These are phyloP conservation scores for Cantharis rustica DNA, from an alignment of 2,888 invertebrate genomes.

Conservation along the genomic window DNA sequence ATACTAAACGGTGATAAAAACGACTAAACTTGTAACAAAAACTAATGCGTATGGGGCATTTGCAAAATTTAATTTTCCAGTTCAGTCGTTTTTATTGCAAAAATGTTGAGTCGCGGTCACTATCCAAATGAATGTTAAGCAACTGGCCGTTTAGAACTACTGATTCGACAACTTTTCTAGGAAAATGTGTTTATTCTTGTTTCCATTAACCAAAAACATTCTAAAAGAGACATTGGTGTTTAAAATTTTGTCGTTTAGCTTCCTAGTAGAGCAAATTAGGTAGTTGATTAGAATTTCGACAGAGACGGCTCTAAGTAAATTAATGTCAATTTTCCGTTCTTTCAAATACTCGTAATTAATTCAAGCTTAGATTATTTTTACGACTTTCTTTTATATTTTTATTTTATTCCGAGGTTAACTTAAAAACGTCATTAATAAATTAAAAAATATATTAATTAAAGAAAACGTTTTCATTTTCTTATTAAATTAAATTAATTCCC, in stretches of 20 bases:
- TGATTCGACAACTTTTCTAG: constrained; percentile 13
- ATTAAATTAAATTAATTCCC: not conserved
- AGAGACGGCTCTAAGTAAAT: not conserved
- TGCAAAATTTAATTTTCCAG: constrained; percentile 56
- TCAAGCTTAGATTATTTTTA: not conserved
- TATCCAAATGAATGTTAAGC: constrained; percentile 37
- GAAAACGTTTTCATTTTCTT: not conserved
- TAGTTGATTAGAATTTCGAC: not conserved
- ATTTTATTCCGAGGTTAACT: not conserved
- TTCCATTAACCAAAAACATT: not conserved
- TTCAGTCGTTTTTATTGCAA: constrained; percentile 53
- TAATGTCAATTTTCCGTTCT: not conserved
- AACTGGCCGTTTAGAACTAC: constrained; percentile 30
- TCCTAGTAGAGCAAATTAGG: not conserved
- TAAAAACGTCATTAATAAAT: not conserved
- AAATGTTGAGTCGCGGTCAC: constrained; percentile 38
- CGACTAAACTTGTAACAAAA: constrained; percentile 46
- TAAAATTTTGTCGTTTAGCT: not conserved
- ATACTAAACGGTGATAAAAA: constrained; percentile 31
- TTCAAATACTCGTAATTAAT: not conserved
- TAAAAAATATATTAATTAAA: not conserved
- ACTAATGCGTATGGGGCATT: constrained; percentile 56
- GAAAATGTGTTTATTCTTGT: constrained; percentile 9
- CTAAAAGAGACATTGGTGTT: not conserved
- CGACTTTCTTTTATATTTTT: not conserved